phyloP scores from a whole-genome alignment of 2,797 vertebrate genomes.

The Aplochiton taeniatus region DNA sequence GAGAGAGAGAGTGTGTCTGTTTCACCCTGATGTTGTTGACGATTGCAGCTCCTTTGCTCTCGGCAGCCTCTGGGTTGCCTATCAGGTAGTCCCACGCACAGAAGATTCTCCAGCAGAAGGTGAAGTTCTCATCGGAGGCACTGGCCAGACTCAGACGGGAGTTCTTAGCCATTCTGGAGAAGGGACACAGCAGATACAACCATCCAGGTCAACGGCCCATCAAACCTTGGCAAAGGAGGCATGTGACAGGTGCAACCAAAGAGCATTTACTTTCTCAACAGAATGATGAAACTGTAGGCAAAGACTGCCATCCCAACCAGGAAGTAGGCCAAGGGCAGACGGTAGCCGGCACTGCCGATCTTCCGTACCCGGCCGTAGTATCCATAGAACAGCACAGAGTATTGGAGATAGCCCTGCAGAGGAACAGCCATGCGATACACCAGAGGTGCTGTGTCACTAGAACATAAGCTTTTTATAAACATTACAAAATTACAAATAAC shows the following conservation, averaged over 20 bases:
- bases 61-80: slow-evolving; percentile 93
- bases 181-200: not conserved
- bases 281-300: slow-evolving; percentile 96
- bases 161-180: slow-evolving; percentile 93
- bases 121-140: slow-evolving; percentile 93
- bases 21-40: slow-evolving; percentile 95
- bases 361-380: slow-evolving; percentile 90
- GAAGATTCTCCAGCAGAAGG: slow-evolving; percentile 98
- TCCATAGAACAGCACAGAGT: slow-evolving; percentile 95
- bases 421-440: slow-evolving; percentile 12
- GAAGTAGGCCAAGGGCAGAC: slow-evolving; percentile 94
- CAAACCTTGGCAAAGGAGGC: no score
- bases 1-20: not conserved
- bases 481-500: no score
- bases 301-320: slow-evolving; percentile 98
- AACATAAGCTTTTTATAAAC: not conserved
- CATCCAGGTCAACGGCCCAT: not conserved
- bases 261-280: slow-evolving; percentile 88
- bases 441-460: slow-evolving; percentile 2
- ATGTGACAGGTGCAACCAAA: no score
- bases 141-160: slow-evolving; percentile 92
- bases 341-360: slow-evolving; percentile 91
- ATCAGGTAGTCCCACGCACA: slow-evolving; percentile 99
- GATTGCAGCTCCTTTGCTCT: slow-evolving; percentile 96
- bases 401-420: slow-evolving; percentile 93